Evolutionary conservation across 2,888 invertebrate genomes (phyloP), one percentile per base, ranked within the genome.

Genomic region (Silvanus unidentatus): DNA sequence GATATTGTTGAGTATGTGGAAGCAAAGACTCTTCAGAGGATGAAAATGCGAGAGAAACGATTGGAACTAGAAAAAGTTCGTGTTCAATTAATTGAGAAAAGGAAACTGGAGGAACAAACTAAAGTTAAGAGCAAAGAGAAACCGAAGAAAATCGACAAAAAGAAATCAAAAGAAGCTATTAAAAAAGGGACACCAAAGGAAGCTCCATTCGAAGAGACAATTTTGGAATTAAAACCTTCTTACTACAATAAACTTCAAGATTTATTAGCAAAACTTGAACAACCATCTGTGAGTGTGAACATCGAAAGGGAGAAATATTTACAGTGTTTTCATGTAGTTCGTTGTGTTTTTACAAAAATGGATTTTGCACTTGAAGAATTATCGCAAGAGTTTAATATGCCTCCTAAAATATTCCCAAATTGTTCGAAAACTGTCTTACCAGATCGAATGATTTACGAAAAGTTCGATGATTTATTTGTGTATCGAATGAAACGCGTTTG

Each of bases 401-500:
- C 44, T 42, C 44, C 9, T 28, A 6, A 12, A 22, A n/a, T 43
- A 42, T 11, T 41, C 48, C 12, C 16, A 11, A 1, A 29, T 12
- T 5, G 5, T 32, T 9, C 29, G 1, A 37, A 44, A 16, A 39
- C 45, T 1, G 36, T 44, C 13, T 9, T 50, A 3, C 56, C 55
- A 28, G 55, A 53, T 14, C 43, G 59, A 42, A 11, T 59, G 22
- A 27, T 50, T 4, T 57, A 48, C 32, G 58, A 59, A 47, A 47
- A 37, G 9, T 54, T 55, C 40, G 58, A 58, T 2, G 50, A 53
- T 16, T 34, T 50, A 11, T 57, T 52, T 45, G 39, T 55, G 5
- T 28, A 48, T 40, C 43, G 50, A 22, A 49, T 39, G 1, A 57
- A 55, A 43, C 37, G 48, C 13, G 37, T 44, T n/a, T 30, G 41